Evolutionary conservation across 64 coral and sea anemone genomes (phyloP), one percentile per base, ranked within the genome.

Genomic region (Pocillopora verrucosa): DNA sequence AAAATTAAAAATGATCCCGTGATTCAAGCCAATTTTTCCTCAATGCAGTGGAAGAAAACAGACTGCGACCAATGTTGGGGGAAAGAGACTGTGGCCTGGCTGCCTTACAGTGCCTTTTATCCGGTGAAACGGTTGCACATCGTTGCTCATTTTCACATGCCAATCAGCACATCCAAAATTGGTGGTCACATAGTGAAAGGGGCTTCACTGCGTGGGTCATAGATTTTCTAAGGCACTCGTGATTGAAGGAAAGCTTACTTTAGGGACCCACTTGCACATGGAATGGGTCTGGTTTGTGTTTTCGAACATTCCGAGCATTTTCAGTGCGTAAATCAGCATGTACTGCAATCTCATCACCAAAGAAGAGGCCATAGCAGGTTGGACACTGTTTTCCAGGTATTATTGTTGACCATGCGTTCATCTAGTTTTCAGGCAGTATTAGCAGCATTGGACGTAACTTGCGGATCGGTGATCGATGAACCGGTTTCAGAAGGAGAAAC

Each of bases 271-370:
- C 22, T 59, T 19, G 60, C 65, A 30, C 82, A 10, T 1, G 70
- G 41, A n/a, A 86, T 69, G 67, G 82, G n/a, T n/a, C n/a, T n/a
- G n/a, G n/a, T n/a, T n/a, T n/a, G n/a, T n/a, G n/a, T n/a, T n/a
- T n/a, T n/a, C n/a, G 30, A 61, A 45, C 35, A 36, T 38, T 61
- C 22, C 70, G 22, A 41, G 82, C 82, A 86, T 69, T 86, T 86
- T 86, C 60, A 34, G 82, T 63, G 35, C 82, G 59, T 65, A 65
- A 51, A 67, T 86, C 82, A 34, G 82, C 82, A 86, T 86, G 82
- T 34, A 22, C 37, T 34, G 22, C 62, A 67, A 86, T 86, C 34
- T 80, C 78, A 41, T n/a, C n/a, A n/a, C n/a, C n/a, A n/a, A n/a
- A n/a, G n/a, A n/a, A n/a, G n/a, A n/a, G n/a, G n/a, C n/a, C n/a